Conservation (phyloP, 2,888 invertebrate genomes). For the Merodon equestris region DNA sequence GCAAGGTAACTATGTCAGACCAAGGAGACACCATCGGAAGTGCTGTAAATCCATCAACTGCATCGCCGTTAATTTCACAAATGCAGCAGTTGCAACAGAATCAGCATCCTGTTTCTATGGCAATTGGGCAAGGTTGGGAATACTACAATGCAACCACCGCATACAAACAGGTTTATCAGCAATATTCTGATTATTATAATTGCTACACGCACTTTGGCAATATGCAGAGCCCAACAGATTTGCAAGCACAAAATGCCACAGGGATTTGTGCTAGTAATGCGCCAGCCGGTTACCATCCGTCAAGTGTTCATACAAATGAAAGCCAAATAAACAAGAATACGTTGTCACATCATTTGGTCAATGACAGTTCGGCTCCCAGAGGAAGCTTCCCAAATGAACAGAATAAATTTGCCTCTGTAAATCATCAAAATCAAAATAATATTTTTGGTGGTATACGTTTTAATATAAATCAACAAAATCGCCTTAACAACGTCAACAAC, state of each 20-base stretch:
- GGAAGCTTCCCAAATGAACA: constrained; percentile 36
- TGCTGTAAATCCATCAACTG: constrained; percentile 30
- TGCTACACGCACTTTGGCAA: constrained; percentile 75
- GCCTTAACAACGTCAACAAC: constrained; percentile 75
- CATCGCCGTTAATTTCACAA: constrained; percentile 73
- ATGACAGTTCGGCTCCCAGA: constrained; percentile 7
- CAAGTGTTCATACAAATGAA: constrained; percentile 70
- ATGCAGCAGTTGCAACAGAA: constrained; percentile 77
- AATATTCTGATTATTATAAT: constrained; percentile 76
- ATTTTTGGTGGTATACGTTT: constrained; percentile 81
- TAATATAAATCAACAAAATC: constrained; percentile 80
- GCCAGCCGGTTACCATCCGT: constrained; percentile 80
- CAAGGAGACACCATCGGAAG: constrained; percentile 50
- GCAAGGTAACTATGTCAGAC: constrained; percentile 49
- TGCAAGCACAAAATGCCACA: constrained; percentile 71
- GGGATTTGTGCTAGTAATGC: constrained; percentile 74
- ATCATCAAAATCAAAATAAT: constrained; percentile 70
- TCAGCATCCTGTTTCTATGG: constrained; percentile 62
- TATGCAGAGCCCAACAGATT: constrained; percentile 70
- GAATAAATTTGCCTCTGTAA: constrained; percentile 33
- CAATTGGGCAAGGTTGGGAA: constrained; percentile 61
- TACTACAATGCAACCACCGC: constrained; percentile 69
- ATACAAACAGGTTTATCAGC: constrained; percentile 69
- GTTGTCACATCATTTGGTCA: constrained; percentile 66
- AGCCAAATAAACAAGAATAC: constrained; percentile 71